phyloP scores from a whole-genome alignment of 1,140 invertebrate genomes.

The Melanaphis sacchari region DNA sequence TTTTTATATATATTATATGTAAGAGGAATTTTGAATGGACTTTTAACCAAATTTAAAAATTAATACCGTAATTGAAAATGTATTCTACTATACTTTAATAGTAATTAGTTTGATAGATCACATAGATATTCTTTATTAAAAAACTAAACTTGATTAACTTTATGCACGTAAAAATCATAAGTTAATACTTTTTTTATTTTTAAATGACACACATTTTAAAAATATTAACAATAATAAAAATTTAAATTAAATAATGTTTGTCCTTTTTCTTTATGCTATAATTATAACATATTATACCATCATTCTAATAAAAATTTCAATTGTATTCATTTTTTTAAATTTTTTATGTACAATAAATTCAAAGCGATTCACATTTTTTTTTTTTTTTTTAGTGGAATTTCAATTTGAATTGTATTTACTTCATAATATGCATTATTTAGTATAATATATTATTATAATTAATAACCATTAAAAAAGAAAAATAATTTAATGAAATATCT shows the following conservation, averaged over 20 bases:
- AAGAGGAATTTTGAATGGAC: background rate
- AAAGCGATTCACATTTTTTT: too few species aligned
- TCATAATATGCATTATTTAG: background rate
- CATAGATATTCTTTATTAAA: background rate
- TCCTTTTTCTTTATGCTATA: too few species aligned
- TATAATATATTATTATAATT: too few species aligned
- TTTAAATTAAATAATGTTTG: too few species aligned
- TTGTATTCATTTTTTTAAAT: too few species aligned
- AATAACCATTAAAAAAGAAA: too few species aligned
- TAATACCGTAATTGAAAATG: background rate
- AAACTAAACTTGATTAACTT: background rate
- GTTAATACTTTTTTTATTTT: too few species aligned
- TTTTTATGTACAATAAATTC: too few species aligned
- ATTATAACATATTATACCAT: too few species aligned
- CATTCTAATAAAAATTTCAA: too few species aligned
- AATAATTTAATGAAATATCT: too few species aligned
- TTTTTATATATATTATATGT: background rate
- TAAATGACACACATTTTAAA: background rate
- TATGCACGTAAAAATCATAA: background rate
- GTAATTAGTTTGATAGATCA: background rate
- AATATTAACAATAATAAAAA: background rate
- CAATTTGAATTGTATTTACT: background rate
- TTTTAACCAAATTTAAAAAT: background rate
- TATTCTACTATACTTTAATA: background rate
- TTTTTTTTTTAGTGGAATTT: too few species aligned